phyloP scores from a whole-genome alignment of 2,797 vertebrate genomes.

The Atherinosoma microstoma region DNA sequence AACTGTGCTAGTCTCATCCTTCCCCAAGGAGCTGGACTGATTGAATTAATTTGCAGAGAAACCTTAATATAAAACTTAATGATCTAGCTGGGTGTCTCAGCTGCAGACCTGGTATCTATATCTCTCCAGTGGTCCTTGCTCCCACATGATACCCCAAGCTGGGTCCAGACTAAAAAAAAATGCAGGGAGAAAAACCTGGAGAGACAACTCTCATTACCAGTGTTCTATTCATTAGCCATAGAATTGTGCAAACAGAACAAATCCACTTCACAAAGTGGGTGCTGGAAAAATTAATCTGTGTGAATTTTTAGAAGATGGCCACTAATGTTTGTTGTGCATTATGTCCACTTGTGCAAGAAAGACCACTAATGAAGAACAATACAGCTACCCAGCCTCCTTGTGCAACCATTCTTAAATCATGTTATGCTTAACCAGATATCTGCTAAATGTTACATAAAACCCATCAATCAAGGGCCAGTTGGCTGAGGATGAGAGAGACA shows the following conservation, averaged over 20 bases:
- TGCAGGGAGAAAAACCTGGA: constrained; percentile 35
- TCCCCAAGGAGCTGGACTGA: constrained; percentile 43
- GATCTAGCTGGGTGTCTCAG: constrained; percentile 50
- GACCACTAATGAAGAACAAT: constrained; percentile 43
- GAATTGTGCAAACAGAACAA: constrained; percentile 58
- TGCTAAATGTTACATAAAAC: constrained; percentile 38
- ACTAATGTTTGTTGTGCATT: constrained; percentile 62
- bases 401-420: constrained; percentile 39
- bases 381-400: constrained; percentile 19
- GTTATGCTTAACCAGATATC: constrained; percentile 48
- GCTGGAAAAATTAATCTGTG: constrained; percentile 29
- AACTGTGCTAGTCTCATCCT: constrained; percentile 28
- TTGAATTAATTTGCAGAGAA: constrained; percentile 42
- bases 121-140: constrained; percentile 30
- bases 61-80: constrained; percentile 41
- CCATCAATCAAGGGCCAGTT: constrained; percentile 24
- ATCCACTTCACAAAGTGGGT: constrained; percentile 43
- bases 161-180: constrained; percentile 3
- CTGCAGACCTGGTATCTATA: constrained; percentile 32
- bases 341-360: constrained; percentile 48
- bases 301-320: constrained; percentile 40
- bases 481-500: constrained; percentile 10
- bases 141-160: neutral
- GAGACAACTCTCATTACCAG: constrained; percentile 22
- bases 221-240: constrained; percentile 48